Evolutionary conservation across 2,888 invertebrate genomes (phyloP), one percentile per base, ranked within the genome.

Genomic region (Melanargia galathea): DNA sequence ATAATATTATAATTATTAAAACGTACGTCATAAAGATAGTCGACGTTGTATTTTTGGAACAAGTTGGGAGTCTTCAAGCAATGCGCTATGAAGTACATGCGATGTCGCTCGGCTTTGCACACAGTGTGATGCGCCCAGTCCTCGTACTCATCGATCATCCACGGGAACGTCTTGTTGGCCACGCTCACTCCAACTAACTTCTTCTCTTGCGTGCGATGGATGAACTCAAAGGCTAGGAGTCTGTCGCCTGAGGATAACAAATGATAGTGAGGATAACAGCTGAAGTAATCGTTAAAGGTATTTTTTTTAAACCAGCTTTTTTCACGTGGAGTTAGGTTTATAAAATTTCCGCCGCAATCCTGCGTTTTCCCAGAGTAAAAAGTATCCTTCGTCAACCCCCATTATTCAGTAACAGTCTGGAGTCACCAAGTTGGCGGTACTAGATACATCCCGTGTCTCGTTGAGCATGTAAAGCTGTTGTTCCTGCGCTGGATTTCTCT

Each of bases 41-140:
- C 76, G 0, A 84, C 82, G 0, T 86, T 70, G 51, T 82, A 92
- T 67, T 87, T 90, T 22, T 81, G 71, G 75, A 90, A 93, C 2
- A 93, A 68, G 54, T 92, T 79, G 0, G 93, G 88, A 2, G 79
- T 82, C 67, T 84, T 80, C 63, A 90, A 78, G 60, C 92, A 81
- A 67, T 93, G 92, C 0, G 93, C 92, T 40, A 75, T 78, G 76
- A 93, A 93, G 71, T 91, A 89, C 76, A 92, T 86, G 22, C 92
- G 75, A 60, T 90, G 72, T 33, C 83, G 78, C 61, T 92, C 89
- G 0, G 92, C 84, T 2, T 64, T 74, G 10, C 83, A 80, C 1
- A 69, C 49, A 0, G 92, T 84, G 65, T 73, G 79, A 67, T 92
- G 92, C 0, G 92, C 93, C 81, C 93, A 87, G 65, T 92, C 90